These are phyloP conservation scores for Odontomyia ornata DNA, from an alignment of 2,888 invertebrate species.

Conservation along the genomic window DNA sequence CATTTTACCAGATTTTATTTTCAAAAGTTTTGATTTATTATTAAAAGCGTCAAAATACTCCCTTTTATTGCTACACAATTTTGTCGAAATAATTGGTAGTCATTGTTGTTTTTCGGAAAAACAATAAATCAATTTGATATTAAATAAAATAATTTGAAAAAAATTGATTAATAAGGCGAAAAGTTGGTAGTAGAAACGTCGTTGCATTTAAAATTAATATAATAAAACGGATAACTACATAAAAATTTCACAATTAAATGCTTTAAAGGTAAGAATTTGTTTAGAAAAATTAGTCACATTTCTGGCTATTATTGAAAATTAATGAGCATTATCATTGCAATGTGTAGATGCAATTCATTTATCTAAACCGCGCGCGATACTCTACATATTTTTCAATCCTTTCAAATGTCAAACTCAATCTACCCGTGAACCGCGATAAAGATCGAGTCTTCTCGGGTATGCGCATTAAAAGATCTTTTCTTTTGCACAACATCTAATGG, in stretches of 20 bases:
- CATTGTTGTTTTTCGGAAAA: slow-evolving; percentile 48
- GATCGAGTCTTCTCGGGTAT: neutral
- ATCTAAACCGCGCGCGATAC: neutral
- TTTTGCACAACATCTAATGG: slow-evolving; percentile 31
- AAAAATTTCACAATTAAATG: no score
- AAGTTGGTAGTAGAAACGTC: neutral
- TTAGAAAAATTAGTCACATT: no score
- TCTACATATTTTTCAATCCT: neutral
- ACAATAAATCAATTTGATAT: slow-evolving; percentile 1
- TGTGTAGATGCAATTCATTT: neutral
- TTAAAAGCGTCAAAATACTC: slow-evolving; percentile 25
- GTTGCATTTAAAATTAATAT: neutral
- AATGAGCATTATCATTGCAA: neutral
- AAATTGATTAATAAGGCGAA: neutral
- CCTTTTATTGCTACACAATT: slow-evolving; percentile 1
- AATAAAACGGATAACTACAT: no score
- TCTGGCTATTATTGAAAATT: neutral
- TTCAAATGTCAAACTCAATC: no score
- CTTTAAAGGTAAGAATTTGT: no score
- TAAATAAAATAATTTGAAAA: neutral
- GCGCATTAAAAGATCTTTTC: neutral
- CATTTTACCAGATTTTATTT: neutral
- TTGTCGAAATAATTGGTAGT: slow-evolving; percentile 31
- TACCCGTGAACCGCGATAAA: no score
- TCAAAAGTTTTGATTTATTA: neutral